phyloP scores from a whole-genome alignment of 2,888 invertebrate genomes.

The Drosophila meridiana region DNA sequence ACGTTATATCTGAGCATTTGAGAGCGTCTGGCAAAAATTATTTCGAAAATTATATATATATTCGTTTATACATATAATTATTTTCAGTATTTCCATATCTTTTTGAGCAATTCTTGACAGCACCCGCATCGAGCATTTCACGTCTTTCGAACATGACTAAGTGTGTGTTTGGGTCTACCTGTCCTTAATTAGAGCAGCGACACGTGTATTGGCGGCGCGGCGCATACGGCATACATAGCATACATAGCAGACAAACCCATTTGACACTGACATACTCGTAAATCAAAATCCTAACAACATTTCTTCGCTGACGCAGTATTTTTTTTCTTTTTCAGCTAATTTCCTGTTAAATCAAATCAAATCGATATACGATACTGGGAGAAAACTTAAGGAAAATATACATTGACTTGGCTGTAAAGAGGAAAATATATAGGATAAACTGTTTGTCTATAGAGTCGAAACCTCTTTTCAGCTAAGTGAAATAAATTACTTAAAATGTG shows the following conservation, averaged over 20 bases:
- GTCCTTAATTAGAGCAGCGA: slow-evolving; percentile 57
- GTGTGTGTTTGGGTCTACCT: slow-evolving; percentile 38
- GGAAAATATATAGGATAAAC: not conserved
- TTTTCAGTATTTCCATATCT: slow-evolving; percentile 68
- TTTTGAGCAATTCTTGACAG: slow-evolving; percentile 60
- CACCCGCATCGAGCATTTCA: slow-evolving; percentile 15
- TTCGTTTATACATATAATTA: slow-evolving; percentile 16
- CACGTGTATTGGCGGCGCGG: slow-evolving; percentile 6
- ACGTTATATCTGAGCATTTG: slow-evolving; percentile 62
- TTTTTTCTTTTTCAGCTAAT: slow-evolving; percentile 1
- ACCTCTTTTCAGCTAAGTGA: not conserved
- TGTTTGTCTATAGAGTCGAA: not conserved
- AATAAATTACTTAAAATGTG: not conserved
- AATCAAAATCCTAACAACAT: slow-evolving; percentile 45
- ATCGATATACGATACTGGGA: slow-evolving; percentile 1
- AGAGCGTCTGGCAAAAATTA: slow-evolving; percentile 50
- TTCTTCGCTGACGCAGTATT: slow-evolving; percentile 44
- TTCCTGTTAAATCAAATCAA: not conserved
- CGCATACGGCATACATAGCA: too few species aligned
- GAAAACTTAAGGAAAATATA: not conserved
- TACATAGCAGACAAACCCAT: slow-evolving; percentile 16
- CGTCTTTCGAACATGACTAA: slow-evolving; percentile 61
- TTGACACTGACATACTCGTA: slow-evolving; percentile 43
- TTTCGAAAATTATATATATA: slow-evolving; percentile 45
- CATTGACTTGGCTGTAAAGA: not conserved